Percentiles rank a stretch among this genome's conserved stretches.
phyloP scores from a whole-genome alignment of 2,888 invertebrate genomes.

The Sipunculus nudus region DNA sequence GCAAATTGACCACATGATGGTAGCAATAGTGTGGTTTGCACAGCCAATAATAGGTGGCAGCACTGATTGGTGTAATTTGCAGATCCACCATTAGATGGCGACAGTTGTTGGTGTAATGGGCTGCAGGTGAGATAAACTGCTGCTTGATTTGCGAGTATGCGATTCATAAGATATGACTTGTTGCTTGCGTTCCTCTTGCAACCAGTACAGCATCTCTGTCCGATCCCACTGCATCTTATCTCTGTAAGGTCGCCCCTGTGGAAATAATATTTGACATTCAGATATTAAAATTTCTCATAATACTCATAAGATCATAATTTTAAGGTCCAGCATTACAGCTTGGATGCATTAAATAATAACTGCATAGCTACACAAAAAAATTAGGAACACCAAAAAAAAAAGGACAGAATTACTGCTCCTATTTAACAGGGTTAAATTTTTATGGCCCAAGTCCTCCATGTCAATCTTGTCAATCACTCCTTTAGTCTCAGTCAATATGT shows the following conservation, averaged over 20 bases:
- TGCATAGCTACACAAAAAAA: too few species aligned
- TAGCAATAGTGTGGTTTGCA: too few species aligned
- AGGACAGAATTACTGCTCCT: too few species aligned
- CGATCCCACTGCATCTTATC: slow-evolving; percentile 67
- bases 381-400: too few species aligned
- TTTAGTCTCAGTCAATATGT: too few species aligned
- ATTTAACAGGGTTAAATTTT: too few species aligned
- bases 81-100: too few species aligned
- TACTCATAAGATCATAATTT: background rate
- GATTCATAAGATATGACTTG: slow-evolving; percentile 10
- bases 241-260: slow-evolving; percentile 62
- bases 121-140: background rate
- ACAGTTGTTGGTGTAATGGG: background rate
- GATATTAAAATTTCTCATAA: background rate
- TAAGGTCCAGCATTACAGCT: background rate
- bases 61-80: too few species aligned
- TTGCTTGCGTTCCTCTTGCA: slow-evolving; percentile 64
- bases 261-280: slow-evolving; percentile 7
- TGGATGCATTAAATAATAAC: background rate
- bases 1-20: too few species aligned
- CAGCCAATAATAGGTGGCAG: too few species aligned
- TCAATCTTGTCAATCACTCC: too few species aligned
- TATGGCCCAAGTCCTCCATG: too few species aligned
- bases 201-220: slow-evolving; percentile 66
- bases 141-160: background rate